Evolutionary conservation across 2,113 vertebrate species (phyloP).

Genomic region (Heterochromis multidens): DNA sequence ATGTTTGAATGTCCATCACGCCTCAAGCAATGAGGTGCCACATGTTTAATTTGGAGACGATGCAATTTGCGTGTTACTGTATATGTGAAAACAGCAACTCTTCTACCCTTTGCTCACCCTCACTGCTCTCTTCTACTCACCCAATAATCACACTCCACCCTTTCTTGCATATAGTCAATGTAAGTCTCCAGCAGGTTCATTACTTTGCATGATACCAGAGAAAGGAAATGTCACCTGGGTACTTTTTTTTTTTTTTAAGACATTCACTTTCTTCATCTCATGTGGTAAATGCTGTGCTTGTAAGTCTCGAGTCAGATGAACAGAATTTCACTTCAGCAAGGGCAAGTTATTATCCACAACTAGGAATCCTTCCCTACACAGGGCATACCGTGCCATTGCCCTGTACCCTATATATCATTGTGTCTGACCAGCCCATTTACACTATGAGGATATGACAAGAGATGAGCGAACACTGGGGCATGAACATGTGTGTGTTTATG

Average conservation of each 20-base stretch:
- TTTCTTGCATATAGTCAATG: constrained; percentile 30
- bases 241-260: neutral
- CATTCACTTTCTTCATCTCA: constrained; percentile 4
- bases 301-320: constrained; percentile 25
- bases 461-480: constrained; percentile 8
- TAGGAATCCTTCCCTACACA: constrained; percentile 13
- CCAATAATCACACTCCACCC: constrained; percentile 25
- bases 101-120: constrained; percentile 21
- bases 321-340: constrained; percentile 33
- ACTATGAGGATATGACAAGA: constrained; percentile 33
- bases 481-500: neutral
- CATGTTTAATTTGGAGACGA: constrained; percentile 75
- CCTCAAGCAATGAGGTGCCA: constrained; percentile 60
- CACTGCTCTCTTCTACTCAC: neutral
- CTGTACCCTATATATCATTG: constrained; percentile 42
- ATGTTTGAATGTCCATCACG: constrained; percentile 68
- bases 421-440: constrained; percentile 49
- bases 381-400: neutral
- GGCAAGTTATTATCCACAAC: constrained; percentile 40
- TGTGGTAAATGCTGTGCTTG: constrained; percentile 32
- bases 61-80: constrained; percentile 51
- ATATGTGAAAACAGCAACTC: constrained; percentile 25
- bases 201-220: constrained; percentile 21
- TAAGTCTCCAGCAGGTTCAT: constrained; percentile 29
- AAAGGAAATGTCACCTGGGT: constrained; percentile 26